Conservation (phyloP, 1,140 invertebrate species). For the Rhyzopertha dominica region DNA sequence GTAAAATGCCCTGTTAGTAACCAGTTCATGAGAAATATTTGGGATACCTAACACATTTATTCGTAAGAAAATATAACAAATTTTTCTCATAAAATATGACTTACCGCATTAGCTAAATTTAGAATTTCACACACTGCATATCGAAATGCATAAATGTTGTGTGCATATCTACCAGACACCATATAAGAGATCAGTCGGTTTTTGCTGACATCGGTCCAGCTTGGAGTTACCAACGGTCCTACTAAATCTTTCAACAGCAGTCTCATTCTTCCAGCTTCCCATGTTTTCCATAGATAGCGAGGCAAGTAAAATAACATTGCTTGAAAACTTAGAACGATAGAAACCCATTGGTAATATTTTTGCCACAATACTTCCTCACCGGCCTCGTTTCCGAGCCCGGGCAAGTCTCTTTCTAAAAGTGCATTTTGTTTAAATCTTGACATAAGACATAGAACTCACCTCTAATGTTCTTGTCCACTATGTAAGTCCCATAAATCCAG, state of each 20-base stretch:
- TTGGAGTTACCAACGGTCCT: constrained; percentile 50
- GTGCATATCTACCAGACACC: constrained; percentile 51
- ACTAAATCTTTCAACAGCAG: constrained; percentile 50
- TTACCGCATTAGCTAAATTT: constrained; percentile 64
- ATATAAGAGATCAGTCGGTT: constrained; percentile 51
- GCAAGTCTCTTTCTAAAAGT: not conserved
- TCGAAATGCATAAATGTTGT: constrained; percentile 62
- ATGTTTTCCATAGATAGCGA: constrained; percentile 69
- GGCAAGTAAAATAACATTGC: constrained; percentile 70
- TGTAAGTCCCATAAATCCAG: constrained; percentile 74
- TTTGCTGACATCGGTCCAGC: constrained; percentile 53
- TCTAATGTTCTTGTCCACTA: constrained; percentile 48
- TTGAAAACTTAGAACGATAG: constrained; percentile 75
- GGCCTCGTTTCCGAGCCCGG: constrained; percentile 3
- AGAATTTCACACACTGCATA: constrained; percentile 68
- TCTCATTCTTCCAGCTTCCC: constrained; percentile 62
- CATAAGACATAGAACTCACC: constrained; percentile 37
- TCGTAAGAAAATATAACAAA: constrained; percentile 42
- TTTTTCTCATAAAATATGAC: constrained; percentile 40
- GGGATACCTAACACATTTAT: constrained; percentile 49
- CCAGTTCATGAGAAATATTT: constrained; percentile 62
- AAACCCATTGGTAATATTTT: constrained; percentile 88
- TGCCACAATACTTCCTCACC: constrained; percentile 53
- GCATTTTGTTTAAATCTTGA: not conserved
- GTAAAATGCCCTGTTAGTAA: constrained; percentile 72